Conservation (phyloP, 2,797 vertebrate genomes). For the Pygocentrus nattereri region DNA sequence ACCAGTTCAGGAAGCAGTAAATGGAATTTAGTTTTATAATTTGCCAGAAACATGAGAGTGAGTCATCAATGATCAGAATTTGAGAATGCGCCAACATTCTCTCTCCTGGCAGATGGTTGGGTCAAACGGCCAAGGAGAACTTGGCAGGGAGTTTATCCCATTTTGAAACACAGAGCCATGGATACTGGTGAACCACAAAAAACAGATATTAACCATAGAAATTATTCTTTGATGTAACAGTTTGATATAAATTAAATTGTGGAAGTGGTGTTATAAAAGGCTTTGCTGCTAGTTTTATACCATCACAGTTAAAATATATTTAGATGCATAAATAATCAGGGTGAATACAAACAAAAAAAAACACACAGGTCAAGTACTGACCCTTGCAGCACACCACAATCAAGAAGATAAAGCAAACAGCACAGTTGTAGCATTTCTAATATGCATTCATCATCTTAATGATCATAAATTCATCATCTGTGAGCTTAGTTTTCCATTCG, state of each 20-base stretch:
- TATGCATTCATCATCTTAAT: no score
- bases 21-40: constrained; percentile 16
- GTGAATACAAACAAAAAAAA: neutral
- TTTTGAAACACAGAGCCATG: constrained; percentile 45
- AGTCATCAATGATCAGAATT: constrained; percentile 49
- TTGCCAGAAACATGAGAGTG: constrained; percentile 58
- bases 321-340: neutral
- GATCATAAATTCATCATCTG: no score
- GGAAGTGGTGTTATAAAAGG: neutral
- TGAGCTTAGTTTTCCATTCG: no score
- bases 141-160: constrained; percentile 55
- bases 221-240: neutral
- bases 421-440: neutral
- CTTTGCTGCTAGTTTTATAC: neutral
- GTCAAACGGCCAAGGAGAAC: constrained; percentile 61
- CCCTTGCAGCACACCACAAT: neutral
- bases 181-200: constrained; percentile 11
- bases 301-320: neutral
- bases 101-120: constrained; percentile 72
- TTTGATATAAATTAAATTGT: neutral
- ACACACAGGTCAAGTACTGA: neutral
- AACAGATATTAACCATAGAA: neutral
- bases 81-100: constrained; percentile 53
- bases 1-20: constrained; percentile 19
- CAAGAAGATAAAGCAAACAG: neutral